Percentiles rank a stretch among this genome's conserved stretches.
phyloP scores from a whole-genome alignment of 2,113 vertebrate genomes.

The Poeciliopsis occidentalis region DNA sequence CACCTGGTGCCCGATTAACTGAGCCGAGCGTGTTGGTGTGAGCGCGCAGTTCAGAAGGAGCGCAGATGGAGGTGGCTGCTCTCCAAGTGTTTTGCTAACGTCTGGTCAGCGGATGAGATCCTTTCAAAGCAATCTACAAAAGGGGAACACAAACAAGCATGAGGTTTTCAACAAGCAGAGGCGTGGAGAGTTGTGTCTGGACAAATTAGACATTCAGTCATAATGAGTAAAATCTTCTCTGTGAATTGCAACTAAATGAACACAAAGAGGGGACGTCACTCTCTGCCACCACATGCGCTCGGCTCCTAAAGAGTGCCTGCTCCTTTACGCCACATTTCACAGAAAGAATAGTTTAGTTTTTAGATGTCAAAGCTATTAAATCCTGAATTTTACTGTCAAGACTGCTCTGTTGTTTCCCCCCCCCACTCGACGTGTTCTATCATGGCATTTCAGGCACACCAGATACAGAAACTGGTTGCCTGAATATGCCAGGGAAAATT shows the following conservation, averaged over 20 bases:
- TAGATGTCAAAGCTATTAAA: too few species aligned
- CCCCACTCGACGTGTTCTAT: too few species aligned
- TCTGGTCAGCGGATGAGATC: not conserved
- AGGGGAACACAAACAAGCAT: not conserved
- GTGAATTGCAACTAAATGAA: not conserved
- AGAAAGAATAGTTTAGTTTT: too few species aligned
- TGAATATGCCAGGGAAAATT: too few species aligned
- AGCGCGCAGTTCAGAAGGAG: not conserved
- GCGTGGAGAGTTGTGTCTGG: not conserved
- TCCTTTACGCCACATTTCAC: not conserved
- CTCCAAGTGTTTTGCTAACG: not conserved
- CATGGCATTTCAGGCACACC: too few species aligned
- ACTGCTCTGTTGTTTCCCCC: too few species aligned
- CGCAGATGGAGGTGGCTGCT: not conserved
- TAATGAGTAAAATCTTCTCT: not conserved
- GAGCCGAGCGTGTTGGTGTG: not conserved
- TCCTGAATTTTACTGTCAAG: too few species aligned
- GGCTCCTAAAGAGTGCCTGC: not conserved
- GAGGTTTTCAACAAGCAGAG: not conserved
- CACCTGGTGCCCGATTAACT: not conserved
- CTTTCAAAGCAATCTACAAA: not conserved
- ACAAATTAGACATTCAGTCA: not conserved
- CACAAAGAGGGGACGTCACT: not conserved
- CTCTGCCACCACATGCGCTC: not conserved
- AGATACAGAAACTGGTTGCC: too few species aligned